These are phyloP conservation scores for Zaprionus vittiger DNA, from an alignment of 1,140 invertebrate genomes.

Conservation along the genomic window DNA sequence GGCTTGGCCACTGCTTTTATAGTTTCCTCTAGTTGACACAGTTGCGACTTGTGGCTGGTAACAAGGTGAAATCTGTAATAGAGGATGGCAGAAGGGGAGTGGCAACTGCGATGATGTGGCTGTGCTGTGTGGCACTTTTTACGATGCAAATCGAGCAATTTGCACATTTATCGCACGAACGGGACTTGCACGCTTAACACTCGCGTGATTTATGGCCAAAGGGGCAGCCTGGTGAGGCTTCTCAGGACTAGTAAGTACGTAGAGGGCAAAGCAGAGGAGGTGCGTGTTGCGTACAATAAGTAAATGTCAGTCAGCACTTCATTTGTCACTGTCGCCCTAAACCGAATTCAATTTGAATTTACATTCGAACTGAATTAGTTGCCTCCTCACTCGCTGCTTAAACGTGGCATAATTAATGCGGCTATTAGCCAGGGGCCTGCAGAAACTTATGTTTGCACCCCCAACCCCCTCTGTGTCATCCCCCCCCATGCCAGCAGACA, in stretches of 20 bases:
- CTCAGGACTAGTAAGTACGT: background rate
- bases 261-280: background rate
- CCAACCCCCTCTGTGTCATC: too few species aligned
- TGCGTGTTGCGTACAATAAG: constrained; percentile 50
- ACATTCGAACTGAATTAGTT: constrained; percentile 48
- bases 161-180: constrained; percentile 76
- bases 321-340: constrained; percentile 75
- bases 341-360: constrained; percentile 74
- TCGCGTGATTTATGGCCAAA: constrained; percentile 68
- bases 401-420: constrained; percentile 75
- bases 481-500: background rate
- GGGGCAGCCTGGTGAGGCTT: background rate
- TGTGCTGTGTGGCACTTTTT: constrained; percentile 56
- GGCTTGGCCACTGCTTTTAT: constrained; percentile 58
- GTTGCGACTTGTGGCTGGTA: constrained; percentile 48
- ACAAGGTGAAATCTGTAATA: background rate
- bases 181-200: constrained; percentile 71
- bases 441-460: constrained; percentile 35
- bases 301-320: constrained; percentile 78
- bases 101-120: background rate
- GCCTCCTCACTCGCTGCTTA: constrained; percentile 29
- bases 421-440: constrained; percentile 39
- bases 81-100: background rate
- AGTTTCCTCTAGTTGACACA: constrained; percentile 61
- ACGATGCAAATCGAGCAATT: constrained; percentile 80